These are phyloP conservation scores for Tanytarsus gracilentus DNA, from an alignment of 2,888 invertebrate genomes.

Conservation along the genomic window DNA sequence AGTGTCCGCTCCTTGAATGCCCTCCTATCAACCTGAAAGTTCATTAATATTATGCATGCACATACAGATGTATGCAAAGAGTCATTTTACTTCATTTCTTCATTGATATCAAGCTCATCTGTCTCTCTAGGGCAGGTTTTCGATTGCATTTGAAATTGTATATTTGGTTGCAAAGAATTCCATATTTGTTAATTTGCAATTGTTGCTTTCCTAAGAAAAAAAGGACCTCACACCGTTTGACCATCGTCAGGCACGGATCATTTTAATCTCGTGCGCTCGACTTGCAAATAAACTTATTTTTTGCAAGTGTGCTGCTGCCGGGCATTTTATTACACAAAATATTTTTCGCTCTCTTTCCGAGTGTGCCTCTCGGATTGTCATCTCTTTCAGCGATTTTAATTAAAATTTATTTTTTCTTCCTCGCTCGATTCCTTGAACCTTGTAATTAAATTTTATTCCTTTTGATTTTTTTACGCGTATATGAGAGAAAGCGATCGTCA, in stretches of 20 bases:
- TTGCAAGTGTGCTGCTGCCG: too few relatives aligned
- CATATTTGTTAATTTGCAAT: neutral
- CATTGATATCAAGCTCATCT: neutral
- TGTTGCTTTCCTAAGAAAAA: neutral
- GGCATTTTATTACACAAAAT: neutral
- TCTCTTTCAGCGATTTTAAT: neutral
- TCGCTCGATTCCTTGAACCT: neutral
- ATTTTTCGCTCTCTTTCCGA: neutral
- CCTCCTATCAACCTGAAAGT: neutral
- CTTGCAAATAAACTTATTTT: too few relatives aligned
- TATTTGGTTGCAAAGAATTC: conserved; percentile 16
- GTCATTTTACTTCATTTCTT: neutral
- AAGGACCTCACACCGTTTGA: conserved; percentile 23
- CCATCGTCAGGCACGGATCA: neutral
- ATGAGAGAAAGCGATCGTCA: too few relatives aligned
- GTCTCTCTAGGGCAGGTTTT: conserved; percentile 20
- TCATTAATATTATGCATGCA: neutral
- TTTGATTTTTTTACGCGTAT: too few relatives aligned
- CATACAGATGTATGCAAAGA: neutral
- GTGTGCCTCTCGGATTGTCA: neutral
- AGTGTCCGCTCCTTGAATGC: too few relatives aligned
- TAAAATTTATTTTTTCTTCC: conserved; percentile 3
- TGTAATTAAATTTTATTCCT: neutral
- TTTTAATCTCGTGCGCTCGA: too few relatives aligned
- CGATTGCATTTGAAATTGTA: neutral